A percentile compares a stretch with the other conserved stretches of the same genome.
Evolutionary conservation across 64 coral and sea anemone species (phyloP).

Genomic region (Pocillopora verrucosa): DNA sequence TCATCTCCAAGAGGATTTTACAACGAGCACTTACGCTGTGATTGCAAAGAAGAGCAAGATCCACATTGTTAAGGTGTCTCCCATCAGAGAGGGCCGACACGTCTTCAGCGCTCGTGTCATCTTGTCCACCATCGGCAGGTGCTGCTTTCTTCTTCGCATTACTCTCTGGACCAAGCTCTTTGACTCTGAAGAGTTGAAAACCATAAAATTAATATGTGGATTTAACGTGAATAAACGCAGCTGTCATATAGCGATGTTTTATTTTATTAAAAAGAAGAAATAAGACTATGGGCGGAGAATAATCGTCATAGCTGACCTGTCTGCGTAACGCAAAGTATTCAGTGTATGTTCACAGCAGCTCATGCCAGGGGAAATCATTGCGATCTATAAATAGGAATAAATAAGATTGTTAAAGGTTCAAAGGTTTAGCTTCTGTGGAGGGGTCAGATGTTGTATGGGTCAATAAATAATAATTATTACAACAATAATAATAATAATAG

Average conservation of each 20-base stretch:
- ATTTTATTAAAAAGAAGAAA: too few species aligned
- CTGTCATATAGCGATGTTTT: too few species aligned
- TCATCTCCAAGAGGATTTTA: too few species aligned
- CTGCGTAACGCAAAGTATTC: conserved; percentile 96
- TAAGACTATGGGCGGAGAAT: too few species aligned
- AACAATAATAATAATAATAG: too few species aligned
- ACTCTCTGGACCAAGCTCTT: conserved; percentile 95
- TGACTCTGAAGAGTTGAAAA: conserved; percentile 59
- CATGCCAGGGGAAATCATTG: conserved; percentile 94
- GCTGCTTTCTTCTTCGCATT: conserved; percentile 66
- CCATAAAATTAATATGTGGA: background rate
- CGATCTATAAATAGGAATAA: conserved; percentile 63
- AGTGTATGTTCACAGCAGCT: conserved; percentile 95
- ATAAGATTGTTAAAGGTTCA: background rate
- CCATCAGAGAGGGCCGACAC: conserved; percentile 51
- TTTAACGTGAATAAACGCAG: too few species aligned
- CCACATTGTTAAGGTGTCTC: conserved; percentile 80
- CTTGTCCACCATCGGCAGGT: conserved; percentile 43
- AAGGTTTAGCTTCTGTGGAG: too few species aligned
- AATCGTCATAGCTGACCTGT: conserved; percentile 58
- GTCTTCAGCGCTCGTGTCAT: conserved; percentile 35
- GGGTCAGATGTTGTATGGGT: too few species aligned
- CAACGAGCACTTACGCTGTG: conserved; percentile 69
- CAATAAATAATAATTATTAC: too few species aligned
- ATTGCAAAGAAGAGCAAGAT: conserved; percentile 88